Percentiles rank a stretch among this genome's conserved stretches.
Evolutionary conservation across 1,140 invertebrate species (phyloP).

Genomic region (Diorhabda carinulata): DNA sequence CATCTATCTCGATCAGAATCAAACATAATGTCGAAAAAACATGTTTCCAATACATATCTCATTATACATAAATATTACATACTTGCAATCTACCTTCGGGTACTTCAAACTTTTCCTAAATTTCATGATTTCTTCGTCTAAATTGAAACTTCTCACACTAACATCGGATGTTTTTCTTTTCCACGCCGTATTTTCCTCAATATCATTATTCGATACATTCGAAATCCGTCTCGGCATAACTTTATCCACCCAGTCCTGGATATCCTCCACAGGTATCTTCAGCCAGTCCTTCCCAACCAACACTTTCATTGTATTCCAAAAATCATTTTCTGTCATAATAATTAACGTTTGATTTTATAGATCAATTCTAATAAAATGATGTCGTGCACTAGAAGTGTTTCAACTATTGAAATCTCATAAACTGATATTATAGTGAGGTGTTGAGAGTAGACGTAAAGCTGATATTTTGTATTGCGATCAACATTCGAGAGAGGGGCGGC

Average conservation of each 20-base stretch:
- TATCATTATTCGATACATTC: neutral
- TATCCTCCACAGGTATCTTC: slow-evolving; percentile 4
- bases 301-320: slow-evolving; percentile 15
- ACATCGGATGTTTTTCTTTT: slow-evolving; percentile 4
- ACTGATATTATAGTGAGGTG: neutral
- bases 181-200: slow-evolving; percentile 1
- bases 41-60: too few species aligned
- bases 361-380: too few species aligned
- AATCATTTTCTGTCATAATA: neutral
- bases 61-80: neutral
- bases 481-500: slow-evolving; percentile 3
- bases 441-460: slow-evolving; percentile 4
- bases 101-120: neutral
- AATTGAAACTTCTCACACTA: neutral
- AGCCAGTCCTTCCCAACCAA: slow-evolving; percentile 7
- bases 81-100: slow-evolving; percentile 15
- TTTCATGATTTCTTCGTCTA: slow-evolving; percentile 8
- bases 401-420: neutral
- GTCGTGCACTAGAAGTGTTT: too few species aligned
- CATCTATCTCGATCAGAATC: too few species aligned
- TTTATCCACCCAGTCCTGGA: slow-evolving; percentile 10
- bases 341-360: neutral
- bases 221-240: neutral
- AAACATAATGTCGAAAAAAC: too few species aligned
- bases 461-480: slow-evolving; percentile 13